A percentile compares a stretch with the other conserved stretches of the same genome.
These are phyloP conservation scores for Argyrosomus japonicus DNA, from an alignment of 2,113 vertebrate genomes.

Conservation along the genomic window DNA sequence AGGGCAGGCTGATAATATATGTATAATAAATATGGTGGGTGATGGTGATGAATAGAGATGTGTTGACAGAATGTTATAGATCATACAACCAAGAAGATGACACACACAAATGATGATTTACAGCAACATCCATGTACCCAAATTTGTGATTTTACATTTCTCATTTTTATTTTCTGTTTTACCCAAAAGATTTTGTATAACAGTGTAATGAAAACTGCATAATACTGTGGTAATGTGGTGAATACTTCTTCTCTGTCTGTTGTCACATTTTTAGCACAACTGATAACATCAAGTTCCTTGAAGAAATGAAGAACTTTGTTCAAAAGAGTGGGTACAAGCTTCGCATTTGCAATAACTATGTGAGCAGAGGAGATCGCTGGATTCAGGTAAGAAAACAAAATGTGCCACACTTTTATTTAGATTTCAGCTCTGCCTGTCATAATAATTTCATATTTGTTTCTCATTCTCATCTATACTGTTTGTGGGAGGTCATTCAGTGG, in stretches of 20 bases:
- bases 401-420: neutral
- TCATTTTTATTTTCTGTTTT: neutral
- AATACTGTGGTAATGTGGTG: neutral
- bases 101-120: neutral
- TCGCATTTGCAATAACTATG: slow-evolving; percentile 85
- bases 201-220: neutral
- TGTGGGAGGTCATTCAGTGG: neutral
- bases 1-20: slow-evolving; percentile 4
- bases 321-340: slow-evolving; percentile 82
- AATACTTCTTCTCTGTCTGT: neutral
- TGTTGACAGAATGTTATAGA: neutral
- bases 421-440: neutral
- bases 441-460: neutral
- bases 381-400: slow-evolving; percentile 87
- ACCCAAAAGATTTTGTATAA: neutral
- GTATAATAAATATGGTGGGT: too few species aligned
- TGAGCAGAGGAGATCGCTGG: slow-evolving; percentile 94
- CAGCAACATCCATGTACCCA: neutral
- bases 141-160: neutral
- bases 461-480: neutral
- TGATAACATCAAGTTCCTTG: slow-evolving; percentile 91
- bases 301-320: slow-evolving; percentile 86
- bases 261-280: slow-evolving; percentile 80
- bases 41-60: too few species aligned
- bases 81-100: neutral